Evolutionary conservation across 2,113 vertebrate species (phyloP), one percentile per base, ranked within the genome.

Genomic region (Choloepus hoffmanni): DNA sequence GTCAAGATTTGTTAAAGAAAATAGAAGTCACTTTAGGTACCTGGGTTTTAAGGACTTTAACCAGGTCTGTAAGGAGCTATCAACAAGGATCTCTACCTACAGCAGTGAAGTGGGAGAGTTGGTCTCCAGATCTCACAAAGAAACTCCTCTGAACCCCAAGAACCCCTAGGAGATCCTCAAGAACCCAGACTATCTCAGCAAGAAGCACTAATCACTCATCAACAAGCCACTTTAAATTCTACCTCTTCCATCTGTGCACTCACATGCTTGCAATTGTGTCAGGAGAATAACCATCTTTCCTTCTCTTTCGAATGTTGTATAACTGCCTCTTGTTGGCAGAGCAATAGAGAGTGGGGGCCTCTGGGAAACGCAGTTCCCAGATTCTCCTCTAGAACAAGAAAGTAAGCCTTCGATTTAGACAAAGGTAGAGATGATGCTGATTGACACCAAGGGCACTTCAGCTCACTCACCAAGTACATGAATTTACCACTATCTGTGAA

Each of bases 381-480:
- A 2, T 33, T 77, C 8, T 67, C 4, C 5, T 55, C 23, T 50
- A 53, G 12, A n/a, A 7, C 33, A 77, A 24, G 15, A 1, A 5
- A 16, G 10, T 8, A 72, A 79, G 24, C 8, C 19, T 5, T 33
- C 72, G 24, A 65, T 73, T 43, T 50, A 33, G 2, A 82, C 36
- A 3, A 45, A 36, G 12, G 12, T 16, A 11, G 43, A 24, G n/a
- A 2, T 11, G n/a, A 68, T 74, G 2, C 10, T 84, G 24, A 30
- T 3, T 4, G 1, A 14, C 9, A 14, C 26, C 50, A 79, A 53
- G 7, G 23, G 18, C 10, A 65, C 28, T 53, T 8, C 45, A 78
- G 15, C 2, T 30, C 43, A 8, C 30, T 74, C 48, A 67, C 6
- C 2, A 63, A 1, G 0, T 9, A 0, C 2, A 3, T 14, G 4